Evolutionary conservation across 2,113 vertebrate genomes (phyloP), one percentile per base, ranked within the genome.

Genomic region (Girardinichthys multiradiatus): DNA sequence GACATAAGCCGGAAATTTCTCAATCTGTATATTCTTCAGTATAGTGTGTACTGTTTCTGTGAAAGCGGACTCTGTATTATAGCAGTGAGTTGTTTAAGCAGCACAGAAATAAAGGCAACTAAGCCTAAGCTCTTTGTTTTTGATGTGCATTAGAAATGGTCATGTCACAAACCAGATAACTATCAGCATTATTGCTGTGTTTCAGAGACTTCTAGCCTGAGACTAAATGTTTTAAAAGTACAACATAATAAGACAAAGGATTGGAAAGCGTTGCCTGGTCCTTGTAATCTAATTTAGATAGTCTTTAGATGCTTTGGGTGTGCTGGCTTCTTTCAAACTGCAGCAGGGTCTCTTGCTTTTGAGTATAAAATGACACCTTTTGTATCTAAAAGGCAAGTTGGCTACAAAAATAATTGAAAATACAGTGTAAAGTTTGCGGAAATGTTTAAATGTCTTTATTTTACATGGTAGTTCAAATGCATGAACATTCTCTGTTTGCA

Each of bases 231-330:
- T 51, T 54, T 24, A n/a, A 54, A 54, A 54, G 21, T 24, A n/a
- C 48, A 54, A 54, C 48, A 54, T 54, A 21, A 7, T 5, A 11
- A 54, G 48, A 54, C 7, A 54, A 54, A n/a, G 48, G 48, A 54
- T 54, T 54, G 48, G 48, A 19, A 24, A 51, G 48, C 21, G 2
- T 19, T 51, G 48, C 48, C 48, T 17, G 9, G 48, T 54, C 48
- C 48, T 54, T 51, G 48, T 54, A 54, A 54, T 54, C 48, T 54
- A 54, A 54, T 54, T 54, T 54, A 54, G 48, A 54, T n/a, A n/a
- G 5, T 54, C 48, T 54, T 24, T 54, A 11, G 21, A 54, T 24
- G 48, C 48, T 54, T 54, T 5, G 48, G 48, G 48, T n/a, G 48
- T 54, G 48, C 21, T 51, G 48, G 48, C 48, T 51, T 51, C 9